Evolutionary conservation across 37 sponge, comb jelly and placozoan species (phyloP).

Genomic region (Oopsacas minuta): DNA sequence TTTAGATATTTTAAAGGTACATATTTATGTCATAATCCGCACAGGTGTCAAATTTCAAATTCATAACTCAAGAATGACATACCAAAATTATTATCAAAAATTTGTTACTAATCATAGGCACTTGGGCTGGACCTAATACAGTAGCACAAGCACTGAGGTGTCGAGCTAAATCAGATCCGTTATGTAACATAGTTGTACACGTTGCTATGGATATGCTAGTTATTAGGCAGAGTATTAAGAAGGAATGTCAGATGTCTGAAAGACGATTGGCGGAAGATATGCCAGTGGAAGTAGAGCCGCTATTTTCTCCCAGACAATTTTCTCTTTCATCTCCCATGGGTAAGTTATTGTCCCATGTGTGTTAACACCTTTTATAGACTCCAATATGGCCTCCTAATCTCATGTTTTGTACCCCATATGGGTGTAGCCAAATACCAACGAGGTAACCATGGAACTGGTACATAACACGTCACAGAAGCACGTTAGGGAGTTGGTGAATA

Average conservation of each 20-base stretch:
- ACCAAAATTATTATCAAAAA: background rate
- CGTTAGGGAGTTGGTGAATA: no score
- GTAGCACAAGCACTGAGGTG: slow-evolving; percentile 84
- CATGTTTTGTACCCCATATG: no score
- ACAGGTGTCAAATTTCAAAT: no score
- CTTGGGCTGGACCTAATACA: slow-evolving; percentile 98
- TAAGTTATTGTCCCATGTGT: background rate
- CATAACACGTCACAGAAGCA: no score
- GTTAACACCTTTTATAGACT: no score
- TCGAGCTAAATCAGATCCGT: slow-evolving; percentile 12
- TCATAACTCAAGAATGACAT: background rate
- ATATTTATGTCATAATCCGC: no score
- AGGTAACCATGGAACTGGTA: no score
- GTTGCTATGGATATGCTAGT: slow-evolving; percentile 94
- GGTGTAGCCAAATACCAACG: no score
- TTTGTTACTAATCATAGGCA: slow-evolving; percentile 59
- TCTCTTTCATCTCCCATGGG: background rate
- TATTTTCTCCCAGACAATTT: background rate
- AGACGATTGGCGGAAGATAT: background rate
- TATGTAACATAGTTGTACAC: slow-evolving; percentile 59
- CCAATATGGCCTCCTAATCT: no score
- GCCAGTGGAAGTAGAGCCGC: background rate
- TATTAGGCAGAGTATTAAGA: slow-evolving; percentile 75
- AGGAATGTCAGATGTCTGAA: background rate
- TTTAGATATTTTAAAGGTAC: no score